Base-by-base conservation (phyloP, 2,888 invertebrate species). In the Macropis europaea region DNA sequence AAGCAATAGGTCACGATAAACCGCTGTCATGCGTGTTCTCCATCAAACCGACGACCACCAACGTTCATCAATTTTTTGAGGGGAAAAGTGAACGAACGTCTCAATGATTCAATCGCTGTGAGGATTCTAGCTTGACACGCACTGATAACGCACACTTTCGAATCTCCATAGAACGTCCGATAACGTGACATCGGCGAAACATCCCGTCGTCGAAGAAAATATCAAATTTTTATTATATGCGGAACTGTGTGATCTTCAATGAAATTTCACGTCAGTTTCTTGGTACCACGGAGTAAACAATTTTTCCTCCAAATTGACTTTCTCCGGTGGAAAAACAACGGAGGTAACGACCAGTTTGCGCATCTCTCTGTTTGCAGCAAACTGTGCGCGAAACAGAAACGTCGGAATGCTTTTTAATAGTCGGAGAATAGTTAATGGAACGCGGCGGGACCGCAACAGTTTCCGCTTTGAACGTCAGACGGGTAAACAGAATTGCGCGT, bases 1-100 rank as follows among this genome's bases (percentile, higher is more conserved):
- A 42, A 42, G 40, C 54, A 42, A 54, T 54, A 54, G 42, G 54
- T 42, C 54, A 30, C 13, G 1, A 38, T 7, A 54, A 42, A 22
- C 19, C 1, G 6, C 7, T 19, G 28, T 13, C 0, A 13, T 15
- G 15, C n/a, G n/a, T 32, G 40, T 54, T 54, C 40, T 2, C 42
- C 42, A 28, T 11, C 42, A 19, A 42, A 30, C 19, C 42, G 42
- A 19, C 11, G 19, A 28, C 22, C 52, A 24, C 30, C 28, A 11
- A 50, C 7, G 22, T 9, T n/a, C 19, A 6, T 3, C 28, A 38
- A 22, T 60, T 38, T 38, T 42, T 54, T 5, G 7, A 52, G 3
- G 15, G 7, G 19, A 7, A 4, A 30, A 38, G 28, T n/a, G 50
- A 50, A 60, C n/a, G 50, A 48, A 48, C 59, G 38, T 38, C 19